Base-by-base conservation (phyloP, 2,113 vertebrate genomes). In the Chamaetylas fuelleborni region DNA sequence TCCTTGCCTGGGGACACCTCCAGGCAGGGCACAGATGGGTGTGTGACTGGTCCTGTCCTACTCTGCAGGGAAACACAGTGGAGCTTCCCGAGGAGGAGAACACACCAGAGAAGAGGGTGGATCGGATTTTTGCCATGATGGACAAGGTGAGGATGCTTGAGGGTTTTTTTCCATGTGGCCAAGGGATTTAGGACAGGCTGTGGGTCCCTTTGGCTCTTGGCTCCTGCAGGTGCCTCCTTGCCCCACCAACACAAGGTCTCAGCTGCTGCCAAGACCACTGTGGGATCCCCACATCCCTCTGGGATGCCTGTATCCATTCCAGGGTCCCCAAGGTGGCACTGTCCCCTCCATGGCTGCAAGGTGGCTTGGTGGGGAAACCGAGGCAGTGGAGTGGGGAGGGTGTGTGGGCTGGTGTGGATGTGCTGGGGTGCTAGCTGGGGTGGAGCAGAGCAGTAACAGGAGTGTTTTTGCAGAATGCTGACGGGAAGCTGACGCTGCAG, bases 41-140 rank as follows among this genome's bases (percentile, higher is more conserved):
- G 8, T 0, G 2, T 74, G 88, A 78, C 33, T 5, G 2, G 2
- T 45, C 12, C 57, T 4, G 2, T 50, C 45, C 36, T 42, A 57
- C 82, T 73, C 36, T 7, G 6, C 93, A 99, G 99, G 99, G 99
- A 24, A 99, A 99, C 97, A 99, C 99, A 0, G 99, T 99, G 95
- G 99, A 99, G 96, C 98, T 99, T 81, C 99, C 99, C 0, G 99
- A 99, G 93, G 99, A 99, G 83, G 99, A 99, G 96, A 99, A 99
- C 98, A 99, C 99, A 1, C 99, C 99, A 0, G 99, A 99, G 94
- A 99, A 99, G 96, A 97, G 99, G 48, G 99, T 99, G 84, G 99
- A 99, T 89, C 98, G 99, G 92, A 99, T 99, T 97, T 99, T 99
- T 53, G 99, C 99, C 88, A 99, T 99, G 99, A 99, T 99, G 99